phyloP scores from a whole-genome alignment of 2,113 vertebrate species.

The Fukomys damarensis region DNA sequence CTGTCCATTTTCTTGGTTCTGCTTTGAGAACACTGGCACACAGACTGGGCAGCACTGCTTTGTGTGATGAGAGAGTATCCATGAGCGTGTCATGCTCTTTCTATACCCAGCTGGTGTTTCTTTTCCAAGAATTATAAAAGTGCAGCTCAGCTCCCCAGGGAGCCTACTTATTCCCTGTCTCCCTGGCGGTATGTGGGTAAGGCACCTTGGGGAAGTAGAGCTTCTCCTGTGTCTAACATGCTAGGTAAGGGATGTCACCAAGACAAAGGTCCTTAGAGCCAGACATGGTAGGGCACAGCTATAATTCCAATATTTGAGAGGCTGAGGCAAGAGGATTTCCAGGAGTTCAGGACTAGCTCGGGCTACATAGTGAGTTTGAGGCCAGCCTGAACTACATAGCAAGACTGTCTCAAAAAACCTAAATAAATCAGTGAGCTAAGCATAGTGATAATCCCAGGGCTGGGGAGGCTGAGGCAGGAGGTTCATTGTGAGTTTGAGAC shows the following conservation, averaged over 20 bases:
- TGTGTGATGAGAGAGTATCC: background rate
- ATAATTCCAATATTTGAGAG: background rate
- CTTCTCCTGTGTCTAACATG: background rate
- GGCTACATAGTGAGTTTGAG: background rate
- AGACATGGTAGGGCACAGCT: background rate
- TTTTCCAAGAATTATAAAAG: slow-evolving; percentile 16
- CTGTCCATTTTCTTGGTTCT: background rate
- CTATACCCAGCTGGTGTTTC: background rate
- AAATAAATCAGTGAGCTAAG: background rate
- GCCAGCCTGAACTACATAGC: background rate
- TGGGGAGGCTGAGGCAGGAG: background rate
- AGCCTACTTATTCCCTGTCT: background rate
- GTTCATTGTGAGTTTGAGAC: background rate
- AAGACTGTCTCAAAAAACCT: background rate
- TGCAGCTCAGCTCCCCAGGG: background rate
- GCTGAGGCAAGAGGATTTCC: background rate
- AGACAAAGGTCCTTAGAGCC: background rate
- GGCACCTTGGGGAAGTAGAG: background rate
- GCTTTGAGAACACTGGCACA: slow-evolving; percentile 11
- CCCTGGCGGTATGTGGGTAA: background rate
- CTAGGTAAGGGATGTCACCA: background rate
- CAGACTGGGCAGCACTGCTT: background rate
- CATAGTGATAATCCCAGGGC: background rate
- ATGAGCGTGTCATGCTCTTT: background rate
- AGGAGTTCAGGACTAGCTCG: background rate